Conservation (phyloP, 2,113 vertebrate genomes). For the Genyomyrus donnyi region DNA sequence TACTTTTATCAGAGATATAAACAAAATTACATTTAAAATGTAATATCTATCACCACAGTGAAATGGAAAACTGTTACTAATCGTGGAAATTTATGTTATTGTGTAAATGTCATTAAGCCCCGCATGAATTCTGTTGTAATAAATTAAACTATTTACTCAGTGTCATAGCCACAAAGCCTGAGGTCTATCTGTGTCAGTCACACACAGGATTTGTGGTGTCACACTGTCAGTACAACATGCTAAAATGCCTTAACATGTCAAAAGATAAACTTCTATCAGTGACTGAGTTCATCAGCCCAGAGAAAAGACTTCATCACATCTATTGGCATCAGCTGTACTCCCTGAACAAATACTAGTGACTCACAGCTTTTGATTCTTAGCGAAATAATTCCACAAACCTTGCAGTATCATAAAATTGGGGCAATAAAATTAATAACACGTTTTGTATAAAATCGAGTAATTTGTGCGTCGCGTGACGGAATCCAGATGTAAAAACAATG, state of each 20-base stretch:
- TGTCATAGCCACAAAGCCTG: neutral
- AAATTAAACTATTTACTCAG: neutral
- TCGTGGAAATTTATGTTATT: neutral
- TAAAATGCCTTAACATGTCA: neutral
- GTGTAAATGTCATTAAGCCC: neutral
- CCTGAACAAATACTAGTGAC: neutral
- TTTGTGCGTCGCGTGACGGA: neutral
- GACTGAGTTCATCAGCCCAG: neutral
- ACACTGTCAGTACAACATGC: neutral
- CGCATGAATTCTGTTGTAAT: neutral
- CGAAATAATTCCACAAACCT: neutral
- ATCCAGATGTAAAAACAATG: neutral
- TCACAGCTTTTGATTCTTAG: neutral
- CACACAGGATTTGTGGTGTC: neutral
- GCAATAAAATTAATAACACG: neutral
- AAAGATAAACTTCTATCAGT: neutral
- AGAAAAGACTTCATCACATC: neutral
- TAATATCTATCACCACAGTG: neutral
- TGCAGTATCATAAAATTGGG: neutral
- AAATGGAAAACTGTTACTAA: neutral
- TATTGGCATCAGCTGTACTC: neutral
- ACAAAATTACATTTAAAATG: neutral
- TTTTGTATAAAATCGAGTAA: neutral
- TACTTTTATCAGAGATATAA: neutral
- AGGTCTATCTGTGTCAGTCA: neutral